Evolutionary conservation across 1,140 invertebrate species (phyloP), one percentile per base, ranked within the genome.

Genomic region (Drosophila murphyi): DNA sequence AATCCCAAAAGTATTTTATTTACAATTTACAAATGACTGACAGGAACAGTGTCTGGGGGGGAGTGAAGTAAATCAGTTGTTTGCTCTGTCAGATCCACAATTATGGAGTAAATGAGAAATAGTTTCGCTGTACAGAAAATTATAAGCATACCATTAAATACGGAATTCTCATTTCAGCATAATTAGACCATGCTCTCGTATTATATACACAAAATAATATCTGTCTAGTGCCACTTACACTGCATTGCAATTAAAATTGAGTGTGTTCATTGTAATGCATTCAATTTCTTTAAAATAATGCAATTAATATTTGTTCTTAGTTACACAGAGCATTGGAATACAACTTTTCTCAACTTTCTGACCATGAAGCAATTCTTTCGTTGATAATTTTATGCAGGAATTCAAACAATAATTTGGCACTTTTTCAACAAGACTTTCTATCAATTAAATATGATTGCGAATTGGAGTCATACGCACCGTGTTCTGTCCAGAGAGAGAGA

Each of bases 391-490:
- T 50, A 45, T 3, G 8, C 35, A 43, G 31, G 8, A 59, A 43
- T 31, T 54, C 32, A 5, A 28, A 20, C 50, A 67, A 45, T 29
- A 73, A 61, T 74, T 74, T 74, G 34, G 41, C 72, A 69, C 39
- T 43, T 55, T 60, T 69, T 69, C 72, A 69, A 74, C 34, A 56
- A 37, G 43, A 61, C 12, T 45, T 52, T 5, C 3, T 12, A 35
- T 2, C 35, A 57, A 20, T 20, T 3, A 31, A 54, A 39, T 10
- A 59, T 43, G 10, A 2, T 59, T 65, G 37, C 39, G 45, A 69
- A 55, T 50, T 41, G 57, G 54, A 29, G 34, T 60, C 67, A 77
- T 62, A 77, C 75, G 63, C 71, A 59, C 50, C 34, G 62, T 62
- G 57, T 7, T 10, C 37, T 39, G 20, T 6, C 31, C 10, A 28